Evolutionary conservation across 2,888 invertebrate species (phyloP).

Genomic region (Rhagonycha lutea): DNA sequence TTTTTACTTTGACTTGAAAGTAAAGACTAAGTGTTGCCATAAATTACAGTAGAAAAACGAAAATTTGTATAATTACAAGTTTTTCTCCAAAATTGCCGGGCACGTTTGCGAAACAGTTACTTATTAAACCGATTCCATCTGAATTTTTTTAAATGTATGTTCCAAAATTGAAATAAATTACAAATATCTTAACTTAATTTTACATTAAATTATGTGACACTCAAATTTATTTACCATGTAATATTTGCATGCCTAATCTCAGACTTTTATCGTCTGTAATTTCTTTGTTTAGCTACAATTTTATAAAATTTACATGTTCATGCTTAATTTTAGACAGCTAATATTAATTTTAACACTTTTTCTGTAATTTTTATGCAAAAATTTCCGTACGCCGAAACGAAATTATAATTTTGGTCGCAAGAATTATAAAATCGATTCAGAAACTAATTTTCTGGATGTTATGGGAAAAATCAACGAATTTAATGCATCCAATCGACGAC

Average conservation of each 20-base stretch:
- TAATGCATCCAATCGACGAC: neutral
- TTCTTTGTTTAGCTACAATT: neutral
- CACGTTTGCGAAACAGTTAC: neutral
- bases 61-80: neutral
- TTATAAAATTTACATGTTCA: neutral
- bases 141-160: neutral
- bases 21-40: neutral
- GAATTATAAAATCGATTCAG: neutral
- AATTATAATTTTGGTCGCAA: neutral
- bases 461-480: neutral
- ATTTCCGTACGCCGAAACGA: neutral
- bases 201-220: conserved; percentile 1
- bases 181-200: neutral
- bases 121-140: neutral
- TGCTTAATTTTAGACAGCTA: neutral
- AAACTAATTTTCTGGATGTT: neutral
- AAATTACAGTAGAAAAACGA: neutral
- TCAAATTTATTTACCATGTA: neutral
- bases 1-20: neutral
- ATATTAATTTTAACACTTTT: neutral
- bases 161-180: neutral
- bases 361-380: neutral
- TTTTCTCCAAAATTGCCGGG: neutral
- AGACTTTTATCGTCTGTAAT: neutral
- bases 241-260: neutral